These are phyloP conservation scores for Scaptomyza montana DNA, from an alignment of 1,140 invertebrate species.

Conservation along the genomic window DNA sequence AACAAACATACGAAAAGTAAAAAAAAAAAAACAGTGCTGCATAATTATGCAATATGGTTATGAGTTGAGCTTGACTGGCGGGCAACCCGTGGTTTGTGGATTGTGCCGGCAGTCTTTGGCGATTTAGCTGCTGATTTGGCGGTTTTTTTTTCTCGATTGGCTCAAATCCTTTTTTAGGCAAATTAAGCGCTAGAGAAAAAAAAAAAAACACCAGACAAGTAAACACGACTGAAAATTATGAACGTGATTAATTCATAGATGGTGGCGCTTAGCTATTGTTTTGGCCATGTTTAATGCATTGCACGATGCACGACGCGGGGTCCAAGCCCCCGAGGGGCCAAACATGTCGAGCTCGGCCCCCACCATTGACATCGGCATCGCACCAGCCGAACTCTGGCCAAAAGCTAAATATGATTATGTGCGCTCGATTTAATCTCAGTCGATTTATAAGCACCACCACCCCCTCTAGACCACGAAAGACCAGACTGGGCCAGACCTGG, in stretches of 20 bases:
- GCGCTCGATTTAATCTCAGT: conserved; percentile 78
- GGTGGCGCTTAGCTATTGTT: conserved; percentile 79
- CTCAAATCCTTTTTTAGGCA: conserved; percentile 72
- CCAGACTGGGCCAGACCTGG: neutral
- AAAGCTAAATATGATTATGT: conserved; percentile 82
- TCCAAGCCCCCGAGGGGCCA: conserved; percentile 27
- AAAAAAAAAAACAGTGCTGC: conserved; percentile 26
- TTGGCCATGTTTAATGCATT: conserved; percentile 45
- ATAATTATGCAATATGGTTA: conserved; percentile 74
- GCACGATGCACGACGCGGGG: conserved; percentile 61
- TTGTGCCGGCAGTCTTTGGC: conserved; percentile 33
- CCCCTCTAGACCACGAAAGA: neutral
- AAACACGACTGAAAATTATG: conserved; percentile 77
- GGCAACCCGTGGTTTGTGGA: conserved; percentile 11
- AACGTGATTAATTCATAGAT: conserved; percentile 83
- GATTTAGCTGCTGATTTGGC: conserved; percentile 43
- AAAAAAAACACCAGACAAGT: conserved; percentile 22
- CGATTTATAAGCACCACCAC: conserved; percentile 53
- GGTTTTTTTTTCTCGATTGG: conserved; percentile 28
- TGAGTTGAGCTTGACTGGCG: conserved; percentile 22
- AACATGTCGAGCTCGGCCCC: conserved; percentile 45
- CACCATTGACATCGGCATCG: conserved; percentile 62
- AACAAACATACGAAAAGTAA: conserved; percentile 7
- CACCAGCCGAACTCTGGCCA: conserved; percentile 62
- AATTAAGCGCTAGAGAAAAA: conserved; percentile 62